A percentile compares a stretch with the other conserved stretches of the same genome.
Evolutionary conservation across 30 jellyfish, hydroid and myxozoan genomes (phyloP).

Genomic region (Aurelia aurita): DNA sequence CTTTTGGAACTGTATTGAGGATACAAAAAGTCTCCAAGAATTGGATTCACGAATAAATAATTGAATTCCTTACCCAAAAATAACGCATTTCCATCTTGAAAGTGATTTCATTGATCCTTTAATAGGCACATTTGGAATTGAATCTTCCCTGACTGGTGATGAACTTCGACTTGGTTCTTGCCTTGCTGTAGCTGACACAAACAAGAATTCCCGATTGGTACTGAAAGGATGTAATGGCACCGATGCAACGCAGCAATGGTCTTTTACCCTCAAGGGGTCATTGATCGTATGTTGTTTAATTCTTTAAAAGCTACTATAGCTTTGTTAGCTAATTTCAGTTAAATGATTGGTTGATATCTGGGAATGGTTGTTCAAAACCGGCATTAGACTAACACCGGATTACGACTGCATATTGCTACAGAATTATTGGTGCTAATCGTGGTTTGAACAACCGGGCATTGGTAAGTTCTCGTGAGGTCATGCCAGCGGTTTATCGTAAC

Average conservation of each 20-base stretch:
- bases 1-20: no score
- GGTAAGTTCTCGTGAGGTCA: no score
- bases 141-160: conserved; percentile 80
- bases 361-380: no score
- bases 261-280: conserved; percentile 85
- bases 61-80: neutral
- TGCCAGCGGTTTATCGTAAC: no score
- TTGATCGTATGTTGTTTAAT: conserved; percentile 71
- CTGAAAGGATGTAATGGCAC: conserved; percentile 84
- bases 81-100: no score
- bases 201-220: conserved; percentile 42
- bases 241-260: conserved; percentile 91
- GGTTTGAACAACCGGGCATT: no score
- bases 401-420: no score
- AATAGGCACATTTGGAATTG: conserved; percentile 89
- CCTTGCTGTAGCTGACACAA: conserved; percentile 63
- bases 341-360: neutral
- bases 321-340: neutral
- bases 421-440: no score
- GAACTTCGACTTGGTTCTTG: conserved; percentile 89
- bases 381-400: no score
- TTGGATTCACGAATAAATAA: neutral
- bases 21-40: no score
- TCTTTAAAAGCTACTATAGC: neutral
- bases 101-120: neutral